These are phyloP conservation scores for Passer montanus DNA, from an alignment of 2,113 vertebrate species.

Conservation along the genomic window DNA sequence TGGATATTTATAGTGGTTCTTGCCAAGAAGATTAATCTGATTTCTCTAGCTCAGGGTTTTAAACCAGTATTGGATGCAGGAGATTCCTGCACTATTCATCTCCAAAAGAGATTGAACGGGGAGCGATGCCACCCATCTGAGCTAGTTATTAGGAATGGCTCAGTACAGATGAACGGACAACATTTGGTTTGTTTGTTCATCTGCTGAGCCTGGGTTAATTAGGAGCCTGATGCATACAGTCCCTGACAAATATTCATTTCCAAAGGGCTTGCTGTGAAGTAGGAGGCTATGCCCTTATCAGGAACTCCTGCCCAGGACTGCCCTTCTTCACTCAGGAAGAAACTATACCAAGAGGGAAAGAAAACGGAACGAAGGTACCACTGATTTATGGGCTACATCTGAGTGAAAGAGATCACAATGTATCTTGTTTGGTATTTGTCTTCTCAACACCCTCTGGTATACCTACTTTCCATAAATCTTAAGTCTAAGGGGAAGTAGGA, in stretches of 20 bases:
- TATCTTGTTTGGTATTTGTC: background rate
- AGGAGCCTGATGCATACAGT: background rate
- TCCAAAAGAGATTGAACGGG: background rate
- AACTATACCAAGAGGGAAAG: background rate
- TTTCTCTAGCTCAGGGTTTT: background rate
- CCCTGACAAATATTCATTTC: background rate
- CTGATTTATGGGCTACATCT: background rate
- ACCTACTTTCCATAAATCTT: background rate
- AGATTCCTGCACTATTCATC: background rate
- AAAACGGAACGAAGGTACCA: background rate
- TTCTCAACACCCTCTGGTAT: background rate
- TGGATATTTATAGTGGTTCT: background rate
- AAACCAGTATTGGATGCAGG: background rate
- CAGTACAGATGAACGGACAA: background rate
- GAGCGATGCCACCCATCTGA: background rate
- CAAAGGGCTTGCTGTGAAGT: background rate
- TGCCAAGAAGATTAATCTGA: background rate
- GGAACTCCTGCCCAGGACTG: background rate
- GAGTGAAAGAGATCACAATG: background rate
- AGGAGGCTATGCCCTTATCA: background rate
- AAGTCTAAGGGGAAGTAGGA: background rate
- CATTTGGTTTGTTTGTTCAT: background rate
- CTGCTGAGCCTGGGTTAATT: conserved; percentile 28
- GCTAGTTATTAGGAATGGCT: background rate
- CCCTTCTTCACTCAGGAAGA: background rate